A percentile compares a stretch with the other conserved stretches of the same genome.
These are phyloP conservation scores for Xylocampa areola DNA, from an alignment of 2,888 invertebrate genomes.

Conservation along the genomic window DNA sequence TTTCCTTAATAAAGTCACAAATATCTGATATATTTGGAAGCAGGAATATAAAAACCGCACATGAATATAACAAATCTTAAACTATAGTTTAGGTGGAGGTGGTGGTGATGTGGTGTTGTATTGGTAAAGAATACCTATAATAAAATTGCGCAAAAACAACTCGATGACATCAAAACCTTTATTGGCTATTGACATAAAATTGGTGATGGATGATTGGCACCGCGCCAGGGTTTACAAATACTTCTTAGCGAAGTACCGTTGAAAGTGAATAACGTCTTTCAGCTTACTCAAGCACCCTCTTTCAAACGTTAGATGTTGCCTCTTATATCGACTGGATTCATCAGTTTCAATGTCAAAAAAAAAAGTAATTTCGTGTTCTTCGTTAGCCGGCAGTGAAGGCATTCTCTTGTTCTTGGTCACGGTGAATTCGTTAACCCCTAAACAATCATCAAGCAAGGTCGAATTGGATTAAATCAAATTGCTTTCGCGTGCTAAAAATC, in stretches of 20 bases:
- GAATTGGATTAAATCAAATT: slow-evolving; percentile 43
- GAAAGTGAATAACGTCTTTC: slow-evolving; percentile 17
- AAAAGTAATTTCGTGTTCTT: slow-evolving; percentile 24
- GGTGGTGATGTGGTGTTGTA: neutral
- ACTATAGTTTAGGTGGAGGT: neutral
- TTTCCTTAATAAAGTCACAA: slow-evolving; percentile 37
- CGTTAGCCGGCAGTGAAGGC: slow-evolving; percentile 34
- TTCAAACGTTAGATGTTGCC: neutral
- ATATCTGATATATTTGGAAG: slow-evolving; percentile 30
- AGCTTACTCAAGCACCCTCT: slow-evolving; percentile 17
- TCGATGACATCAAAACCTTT: slow-evolving; percentile 48
- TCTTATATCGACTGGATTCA: neutral
- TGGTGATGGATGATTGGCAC: slow-evolving; percentile 50
- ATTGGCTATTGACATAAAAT: slow-evolving; percentile 45
- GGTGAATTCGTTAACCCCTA: slow-evolving; percentile 44
- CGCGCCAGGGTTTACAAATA: slow-evolving; percentile 41
- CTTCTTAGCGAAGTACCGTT: slow-evolving; percentile 37
- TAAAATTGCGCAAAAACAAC: slow-evolving; percentile 26
- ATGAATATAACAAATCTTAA: slow-evolving; percentile 31
- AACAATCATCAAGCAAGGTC: slow-evolving; percentile 47
- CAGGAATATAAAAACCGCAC: slow-evolving; percentile 22
- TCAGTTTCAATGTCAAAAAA: neutral
- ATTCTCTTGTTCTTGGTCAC: slow-evolving; percentile 44
- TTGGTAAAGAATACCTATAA: slow-evolving; percentile 7
- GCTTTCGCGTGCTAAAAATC: slow-evolving; percentile 49